These are phyloP conservation scores for Hydrolagus colliei DNA, from an alignment of 2,797 vertebrate genomes.

Conservation along the genomic window DNA sequence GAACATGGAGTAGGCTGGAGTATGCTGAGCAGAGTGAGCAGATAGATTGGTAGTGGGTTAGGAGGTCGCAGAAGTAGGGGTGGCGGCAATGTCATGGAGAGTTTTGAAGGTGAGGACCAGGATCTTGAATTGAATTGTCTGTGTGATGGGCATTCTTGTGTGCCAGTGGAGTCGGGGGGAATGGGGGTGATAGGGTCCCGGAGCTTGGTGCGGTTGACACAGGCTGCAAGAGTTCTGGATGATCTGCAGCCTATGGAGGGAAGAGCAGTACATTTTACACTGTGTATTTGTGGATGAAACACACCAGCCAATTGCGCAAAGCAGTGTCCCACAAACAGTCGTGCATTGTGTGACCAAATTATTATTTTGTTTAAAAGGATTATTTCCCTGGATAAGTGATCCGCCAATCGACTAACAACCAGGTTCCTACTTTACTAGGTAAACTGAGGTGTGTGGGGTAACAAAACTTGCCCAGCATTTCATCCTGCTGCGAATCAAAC, in stretches of 20 bases:
- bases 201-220: too few relatives aligned
- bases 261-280: not conserved
- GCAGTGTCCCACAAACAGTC: too few relatives aligned
- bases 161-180: not conserved
- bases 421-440: too few relatives aligned
- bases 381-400: too few relatives aligned
- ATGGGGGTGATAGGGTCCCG: not conserved
- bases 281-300: not conserved
- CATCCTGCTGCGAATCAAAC: too few relatives aligned
- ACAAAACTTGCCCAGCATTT: too few relatives aligned
- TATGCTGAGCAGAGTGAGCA: not conserved
- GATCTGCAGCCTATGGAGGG: not conserved
- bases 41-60: too few relatives aligned
- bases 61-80: not conserved
- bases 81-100: not conserved
- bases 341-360: too few relatives aligned
- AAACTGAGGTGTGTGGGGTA: too few relatives aligned
- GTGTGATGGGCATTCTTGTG: not conserved
- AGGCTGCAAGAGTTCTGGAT: not conserved
- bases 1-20: not conserved
- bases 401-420: too few relatives aligned
- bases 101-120: not conserved
- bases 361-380: too few relatives aligned
- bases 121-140: not conserved
- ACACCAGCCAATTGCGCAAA: too few relatives aligned